Evolutionary conservation across 2,888 invertebrate genomes (phyloP), one percentile per base, ranked within the genome.

Genomic region (Macaria notata): DNA sequence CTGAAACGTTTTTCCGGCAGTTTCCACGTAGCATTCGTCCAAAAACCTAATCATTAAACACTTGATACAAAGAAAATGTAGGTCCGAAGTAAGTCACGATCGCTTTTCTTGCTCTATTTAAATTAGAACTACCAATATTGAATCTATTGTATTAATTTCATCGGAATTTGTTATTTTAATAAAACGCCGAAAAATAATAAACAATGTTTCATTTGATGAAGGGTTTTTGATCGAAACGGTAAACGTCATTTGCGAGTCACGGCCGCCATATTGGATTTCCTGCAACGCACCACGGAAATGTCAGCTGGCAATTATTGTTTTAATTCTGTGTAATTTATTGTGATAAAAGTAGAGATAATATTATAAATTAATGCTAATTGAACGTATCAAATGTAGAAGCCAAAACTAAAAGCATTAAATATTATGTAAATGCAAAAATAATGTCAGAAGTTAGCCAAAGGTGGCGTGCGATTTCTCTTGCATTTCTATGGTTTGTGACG

Each of bases 241-340:
- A 80, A 87, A 88, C 87, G 88, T 88, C 88, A 86, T 85, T 77
- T 82, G 79, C 77, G 75, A 87, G 78, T 84, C 84, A 83, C 77
- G 83, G 81, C 88, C 81, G 92, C 92, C 92, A 92, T 92, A 83
- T 92, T 92, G 89, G 88, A 88, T 88, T 88, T 88, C 86, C 81
- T 87, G 84, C 87, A 90, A 89, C 89, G 88, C 88, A 88, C 81
- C 81, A 83, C 83, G 88, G 90, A 91, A 88, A 91, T 91, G 92
- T 92, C 92, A 92, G 91, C 91, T 92, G 92, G 90, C 83, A 79
- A 82, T 61, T 65, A 67, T 81, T 82, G 84, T 86, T 80, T 76
- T 78, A 82, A 76, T 88, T 86, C 79, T 79, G 66, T 80, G 70
- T 76, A 82, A 84, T 71, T 69, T 76, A 78, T 73, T 86, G 79